phyloP scores from a whole-genome alignment of 2,797 vertebrate genomes.

The Spondyliosoma cantharus region DNA sequence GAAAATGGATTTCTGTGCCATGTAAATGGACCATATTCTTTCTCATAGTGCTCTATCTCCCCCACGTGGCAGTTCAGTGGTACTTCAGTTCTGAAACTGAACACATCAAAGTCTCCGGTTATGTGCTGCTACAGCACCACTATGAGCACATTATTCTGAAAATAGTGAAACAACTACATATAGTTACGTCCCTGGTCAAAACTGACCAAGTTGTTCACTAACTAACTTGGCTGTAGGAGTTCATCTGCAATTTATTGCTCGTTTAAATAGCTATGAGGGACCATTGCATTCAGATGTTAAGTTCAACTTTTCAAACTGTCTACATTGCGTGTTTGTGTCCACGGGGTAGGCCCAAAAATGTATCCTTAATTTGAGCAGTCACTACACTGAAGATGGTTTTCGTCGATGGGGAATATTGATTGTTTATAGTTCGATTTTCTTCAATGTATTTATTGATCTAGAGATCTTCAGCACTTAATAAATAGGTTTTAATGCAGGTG shows the following conservation, averaged over 20 bases:
- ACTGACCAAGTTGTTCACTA: background rate
- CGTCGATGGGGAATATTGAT: background rate
- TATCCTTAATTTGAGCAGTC: background rate
- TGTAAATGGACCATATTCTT: background rate
- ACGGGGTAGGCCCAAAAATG: background rate
- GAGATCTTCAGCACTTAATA: no score
- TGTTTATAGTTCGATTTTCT: background rate
- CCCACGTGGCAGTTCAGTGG: conserved; percentile 50
- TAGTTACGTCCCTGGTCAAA: background rate
- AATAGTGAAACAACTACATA: background rate
- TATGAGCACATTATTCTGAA: background rate
- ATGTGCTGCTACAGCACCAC: background rate
- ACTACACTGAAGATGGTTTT: background rate
- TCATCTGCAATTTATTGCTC: background rate
- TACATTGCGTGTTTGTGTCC: background rate
- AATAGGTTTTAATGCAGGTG: background rate
- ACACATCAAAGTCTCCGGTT: background rate
- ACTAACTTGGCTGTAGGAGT: background rate
- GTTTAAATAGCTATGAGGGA: background rate
- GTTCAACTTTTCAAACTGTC: background rate
- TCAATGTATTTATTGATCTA: no score
- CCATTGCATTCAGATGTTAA: background rate
- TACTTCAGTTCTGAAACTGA: conserved; percentile 11
- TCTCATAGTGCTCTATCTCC: conserved; percentile 41
- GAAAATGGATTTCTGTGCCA: background rate